Evolutionary conservation across 2,888 invertebrate genomes (phyloP).

Genomic region (Pinctada fucata): DNA sequence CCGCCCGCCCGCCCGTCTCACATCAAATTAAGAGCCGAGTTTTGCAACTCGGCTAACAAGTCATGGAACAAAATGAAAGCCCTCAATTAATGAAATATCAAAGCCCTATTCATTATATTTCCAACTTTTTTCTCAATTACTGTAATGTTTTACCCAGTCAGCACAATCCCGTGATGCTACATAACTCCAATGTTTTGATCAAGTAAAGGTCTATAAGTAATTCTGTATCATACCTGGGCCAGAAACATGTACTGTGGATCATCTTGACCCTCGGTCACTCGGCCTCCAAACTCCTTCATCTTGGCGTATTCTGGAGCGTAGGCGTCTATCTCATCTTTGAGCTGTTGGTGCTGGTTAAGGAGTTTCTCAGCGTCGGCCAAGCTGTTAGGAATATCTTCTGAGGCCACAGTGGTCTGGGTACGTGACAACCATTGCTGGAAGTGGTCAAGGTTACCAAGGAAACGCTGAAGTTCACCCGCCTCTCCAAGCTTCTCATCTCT

Average conservation of each 20-base stretch:
- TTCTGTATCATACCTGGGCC: conserved; percentile 82
- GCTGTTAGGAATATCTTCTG: conserved; percentile 76
- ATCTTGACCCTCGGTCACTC: conserved; percentile 83
- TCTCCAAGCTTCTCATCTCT: conserved; percentile 98
- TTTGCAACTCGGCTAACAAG: too few species aligned
- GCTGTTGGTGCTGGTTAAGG: conserved; percentile 97
- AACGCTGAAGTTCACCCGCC: conserved; percentile 96
- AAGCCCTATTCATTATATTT: too few species aligned
- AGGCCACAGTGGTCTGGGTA: conserved; percentile 92
- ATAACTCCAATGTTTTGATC: too few species aligned
- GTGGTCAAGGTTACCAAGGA: conserved; percentile 93
- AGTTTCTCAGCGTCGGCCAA: conserved; percentile 94
- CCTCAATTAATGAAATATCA: too few species aligned
- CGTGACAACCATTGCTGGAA: conserved; percentile 99
- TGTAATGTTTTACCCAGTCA: too few species aligned
- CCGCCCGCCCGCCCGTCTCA: too few species aligned
- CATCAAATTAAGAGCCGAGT: too few species aligned
- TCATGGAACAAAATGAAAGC: too few species aligned
- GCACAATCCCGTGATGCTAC: too few species aligned
- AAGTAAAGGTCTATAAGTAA: too few species aligned
- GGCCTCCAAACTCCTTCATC: conserved; percentile 99
- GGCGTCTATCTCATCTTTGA: conserved; percentile 99
- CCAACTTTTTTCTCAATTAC: too few species aligned
- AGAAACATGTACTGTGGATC: conserved; percentile 99
- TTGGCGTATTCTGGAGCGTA: conserved; percentile 98